These are phyloP conservation scores for Leptinotarsa undecemlineata DNA, from an alignment of 1,140 invertebrate genomes.

Conservation along the genomic window DNA sequence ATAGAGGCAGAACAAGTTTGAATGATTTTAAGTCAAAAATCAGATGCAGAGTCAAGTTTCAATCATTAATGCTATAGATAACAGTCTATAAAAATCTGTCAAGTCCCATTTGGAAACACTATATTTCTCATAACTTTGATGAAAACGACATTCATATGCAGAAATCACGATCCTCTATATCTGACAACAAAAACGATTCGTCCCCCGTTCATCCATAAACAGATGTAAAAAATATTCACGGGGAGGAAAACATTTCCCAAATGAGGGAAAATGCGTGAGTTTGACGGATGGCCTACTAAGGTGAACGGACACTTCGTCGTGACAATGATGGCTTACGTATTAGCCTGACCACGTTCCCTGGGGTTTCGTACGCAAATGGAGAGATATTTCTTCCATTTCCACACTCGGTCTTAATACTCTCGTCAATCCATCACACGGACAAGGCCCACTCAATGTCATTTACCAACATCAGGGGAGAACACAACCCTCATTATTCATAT, in stretches of 20 bases:
- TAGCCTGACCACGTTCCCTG: conserved; percentile 28
- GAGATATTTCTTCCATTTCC: conserved; percentile 37
- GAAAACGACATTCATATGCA: no score
- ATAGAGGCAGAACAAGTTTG: no score
- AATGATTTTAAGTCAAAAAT: no score
- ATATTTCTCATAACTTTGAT: no score
- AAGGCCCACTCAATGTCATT: conserved; percentile 35
- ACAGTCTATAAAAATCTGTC: no score
- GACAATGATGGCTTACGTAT: conserved; percentile 32
- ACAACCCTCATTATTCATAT: conserved; percentile 39
- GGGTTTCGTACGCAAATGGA: conserved; percentile 33
- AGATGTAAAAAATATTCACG: conserved; percentile 12
- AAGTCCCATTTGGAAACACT: no score
- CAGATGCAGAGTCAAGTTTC: no score
- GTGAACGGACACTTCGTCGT: conserved; percentile 22
- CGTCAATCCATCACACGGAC: conserved; percentile 39
- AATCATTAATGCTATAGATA: no score
- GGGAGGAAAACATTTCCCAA: conserved; percentile 19
- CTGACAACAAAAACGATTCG: neutral
- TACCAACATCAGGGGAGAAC: conserved; percentile 34
- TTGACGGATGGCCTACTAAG: conserved; percentile 30
- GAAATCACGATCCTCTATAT: neutral
- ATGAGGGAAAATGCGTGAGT: conserved; percentile 17
- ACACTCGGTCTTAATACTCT: conserved; percentile 34
- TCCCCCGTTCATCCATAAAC: neutral